Evolutionary conservation across 2,797 vertebrate genomes (phyloP).

Genomic region (Sebastes alutus): DNA sequence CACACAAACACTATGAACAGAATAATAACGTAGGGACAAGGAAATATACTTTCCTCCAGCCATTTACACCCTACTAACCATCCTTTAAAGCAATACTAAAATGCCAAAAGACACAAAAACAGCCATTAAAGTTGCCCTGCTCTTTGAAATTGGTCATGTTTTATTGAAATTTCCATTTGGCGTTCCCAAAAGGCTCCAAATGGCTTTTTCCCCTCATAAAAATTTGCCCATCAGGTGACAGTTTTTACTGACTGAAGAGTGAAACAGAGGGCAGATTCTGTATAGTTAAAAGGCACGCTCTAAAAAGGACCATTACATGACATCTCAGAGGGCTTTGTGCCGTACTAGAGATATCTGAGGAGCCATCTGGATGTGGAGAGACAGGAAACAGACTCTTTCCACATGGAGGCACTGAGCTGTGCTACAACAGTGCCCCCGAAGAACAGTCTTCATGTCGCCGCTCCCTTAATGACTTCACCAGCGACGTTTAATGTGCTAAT

Average conservation of each 20-base stretch:
- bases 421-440: background rate
- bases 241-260: background rate
- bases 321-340: background rate
- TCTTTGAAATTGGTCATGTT: background rate
- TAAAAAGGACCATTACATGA: background rate
- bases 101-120: background rate
- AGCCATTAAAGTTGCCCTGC: background rate
- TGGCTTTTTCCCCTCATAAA: background rate
- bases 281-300: background rate
- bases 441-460: background rate
- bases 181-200: background rate
- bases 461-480: conserved; percentile 31
- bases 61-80: background rate
- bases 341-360: background rate
- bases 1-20: background rate
- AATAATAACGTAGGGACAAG: background rate
- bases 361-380: background rate
- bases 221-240: background rate
- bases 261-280: background rate
- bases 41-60: background rate
- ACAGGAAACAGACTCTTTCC: background rate
- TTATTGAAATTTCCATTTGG: background rate
- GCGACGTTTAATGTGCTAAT: conserved; percentile 49
- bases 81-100: background rate
- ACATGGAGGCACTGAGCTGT: background rate